phyloP scores from a whole-genome alignment of 1,140 invertebrate genomes.

The Mycetomoellerius zeteki region DNA sequence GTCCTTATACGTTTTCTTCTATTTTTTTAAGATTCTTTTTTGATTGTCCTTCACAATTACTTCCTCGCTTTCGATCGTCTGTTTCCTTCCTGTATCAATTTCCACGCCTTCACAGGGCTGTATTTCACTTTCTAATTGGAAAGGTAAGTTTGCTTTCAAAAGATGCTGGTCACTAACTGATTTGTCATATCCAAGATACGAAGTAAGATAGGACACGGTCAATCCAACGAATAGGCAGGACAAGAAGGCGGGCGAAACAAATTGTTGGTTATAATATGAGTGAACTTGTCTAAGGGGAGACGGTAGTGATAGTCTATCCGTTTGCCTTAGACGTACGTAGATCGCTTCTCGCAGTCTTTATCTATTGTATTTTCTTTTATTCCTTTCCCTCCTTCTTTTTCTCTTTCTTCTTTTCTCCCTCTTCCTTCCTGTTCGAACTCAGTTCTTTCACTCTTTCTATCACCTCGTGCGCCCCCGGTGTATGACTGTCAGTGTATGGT shows the following conservation, averaged over 20 bases:
- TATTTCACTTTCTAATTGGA: conserved; percentile 25
- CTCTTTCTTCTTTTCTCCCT: conserved; percentile 29
- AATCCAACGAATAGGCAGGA: conserved; percentile 50
- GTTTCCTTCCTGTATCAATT: not conserved
- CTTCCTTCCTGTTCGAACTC: conserved; percentile 5
- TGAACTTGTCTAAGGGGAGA: conserved; percentile 81
- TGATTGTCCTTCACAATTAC: not conserved
- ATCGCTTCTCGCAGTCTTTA: conserved; percentile 72
- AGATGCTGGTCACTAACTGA: conserved; percentile 84
- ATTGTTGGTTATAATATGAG: conserved; percentile 80
- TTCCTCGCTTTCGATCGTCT: no score
- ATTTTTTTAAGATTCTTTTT: not conserved
- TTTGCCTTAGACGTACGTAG: conserved; percentile 75
- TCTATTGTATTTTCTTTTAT: conserved; percentile 66
- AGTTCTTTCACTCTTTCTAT: conserved; percentile 68
- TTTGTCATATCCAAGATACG: conserved; percentile 71
- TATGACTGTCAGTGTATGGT: conserved; percentile 76
- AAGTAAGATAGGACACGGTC: conserved; percentile 55
- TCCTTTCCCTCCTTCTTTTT: conserved; percentile 47
- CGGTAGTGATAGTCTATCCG: conserved; percentile 80
- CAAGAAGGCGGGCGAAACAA: conserved; percentile 65
- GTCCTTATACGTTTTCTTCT: conserved; percentile 2
- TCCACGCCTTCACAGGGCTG: not conserved
- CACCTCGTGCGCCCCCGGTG: conserved; percentile 67
- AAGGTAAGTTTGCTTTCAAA: conserved; percentile 76